These are phyloP conservation scores for Trichosurus vulpecula DNA, from an alignment of 2,797 vertebrate genomes.

Conservation along the genomic window DNA sequence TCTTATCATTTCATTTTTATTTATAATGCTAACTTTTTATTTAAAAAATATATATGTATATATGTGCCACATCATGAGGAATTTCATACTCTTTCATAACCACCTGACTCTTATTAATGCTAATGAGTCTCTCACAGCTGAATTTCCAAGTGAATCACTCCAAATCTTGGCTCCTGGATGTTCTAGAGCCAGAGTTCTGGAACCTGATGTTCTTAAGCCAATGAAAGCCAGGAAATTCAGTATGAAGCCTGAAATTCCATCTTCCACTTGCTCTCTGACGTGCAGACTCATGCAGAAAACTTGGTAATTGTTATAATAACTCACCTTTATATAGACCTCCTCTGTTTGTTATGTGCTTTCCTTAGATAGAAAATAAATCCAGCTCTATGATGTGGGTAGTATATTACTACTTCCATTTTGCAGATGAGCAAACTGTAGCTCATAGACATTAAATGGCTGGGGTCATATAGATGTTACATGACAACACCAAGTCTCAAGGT, in stretches of 20 bases:
- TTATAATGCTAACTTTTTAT: conserved; percentile 36
- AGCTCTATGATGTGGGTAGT: background rate
- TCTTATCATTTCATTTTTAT: conserved; percentile 28
- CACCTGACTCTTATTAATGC: conserved; percentile 54
- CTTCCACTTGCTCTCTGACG: conserved; percentile 58
- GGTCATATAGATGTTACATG: background rate
- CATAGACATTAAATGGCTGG: background rate
- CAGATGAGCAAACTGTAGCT: background rate
- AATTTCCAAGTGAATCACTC: conserved; percentile 29
- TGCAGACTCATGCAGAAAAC: conserved; percentile 42
- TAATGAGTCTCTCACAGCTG: conserved; percentile 62
- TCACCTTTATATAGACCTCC: background rate
- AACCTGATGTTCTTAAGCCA: conserved; percentile 46
- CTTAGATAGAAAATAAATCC: background rate
- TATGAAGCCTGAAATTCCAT: conserved; percentile 72
- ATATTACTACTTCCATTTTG: background rate
- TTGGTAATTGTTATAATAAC: background rate
- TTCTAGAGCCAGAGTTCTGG: conserved; percentile 36
- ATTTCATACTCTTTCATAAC: conserved; percentile 4
- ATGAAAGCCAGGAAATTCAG: conserved; percentile 68
- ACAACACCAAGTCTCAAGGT: background rate
- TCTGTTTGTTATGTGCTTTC: background rate
- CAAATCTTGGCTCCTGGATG: conserved; percentile 57
- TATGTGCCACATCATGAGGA: background rate
- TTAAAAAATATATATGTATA: too few relatives aligned